Evolutionary conservation across 1,140 invertebrate species (phyloP), one percentile per base, ranked within the genome.

Genomic region (Euura saliciscinereae): DNA sequence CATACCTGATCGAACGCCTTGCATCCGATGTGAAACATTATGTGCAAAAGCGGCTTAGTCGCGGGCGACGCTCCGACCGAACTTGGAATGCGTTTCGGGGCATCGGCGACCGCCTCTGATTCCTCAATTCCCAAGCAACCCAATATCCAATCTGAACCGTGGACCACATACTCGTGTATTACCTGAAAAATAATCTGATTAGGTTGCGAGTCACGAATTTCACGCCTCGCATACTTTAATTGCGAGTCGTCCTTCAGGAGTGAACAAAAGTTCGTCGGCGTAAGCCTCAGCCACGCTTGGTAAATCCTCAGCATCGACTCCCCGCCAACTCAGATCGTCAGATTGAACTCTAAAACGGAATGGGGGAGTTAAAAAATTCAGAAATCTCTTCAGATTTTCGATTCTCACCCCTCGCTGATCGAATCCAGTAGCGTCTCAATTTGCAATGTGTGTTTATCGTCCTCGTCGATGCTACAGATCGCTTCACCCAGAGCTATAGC

Each of bases 11-110:
- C 93, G 76, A 94, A 94, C 3, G 90, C 89, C 13, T 85, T 84
- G 70, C 91, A 88, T 7, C 92, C 93, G 65, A 95, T 93, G 75
- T 93, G 92, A 79, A 94, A 95, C 93, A 94, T 94, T 28, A 90
- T 90, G 78, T 93, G 91, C 2, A 94, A 83, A 2, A 95, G 84
- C 0, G 90, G 88, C 42, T 91, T 89, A n/a, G 84, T 83, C 71
- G 88, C 85, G 65, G 89, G 79, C 2, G 89, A 87, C 46, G 90
- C 78, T 28, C 87, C 82, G 5, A 86, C 85, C 2, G 89, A 87
- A 69, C 82, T 73, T 10, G 78, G 73, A n/a, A 78, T 75, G 65
- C 6, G 13, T 6, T 6, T 59, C 13, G 51, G 51, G 13, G 51
- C 51, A 8, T 84, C 78, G 2, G 74, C 66, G 65, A 84, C 69